Evolutionary conservation across 1,140 invertebrate genomes (phyloP), one percentile per base, ranked within the genome.

Genomic region (Drosophila arawakana): DNA sequence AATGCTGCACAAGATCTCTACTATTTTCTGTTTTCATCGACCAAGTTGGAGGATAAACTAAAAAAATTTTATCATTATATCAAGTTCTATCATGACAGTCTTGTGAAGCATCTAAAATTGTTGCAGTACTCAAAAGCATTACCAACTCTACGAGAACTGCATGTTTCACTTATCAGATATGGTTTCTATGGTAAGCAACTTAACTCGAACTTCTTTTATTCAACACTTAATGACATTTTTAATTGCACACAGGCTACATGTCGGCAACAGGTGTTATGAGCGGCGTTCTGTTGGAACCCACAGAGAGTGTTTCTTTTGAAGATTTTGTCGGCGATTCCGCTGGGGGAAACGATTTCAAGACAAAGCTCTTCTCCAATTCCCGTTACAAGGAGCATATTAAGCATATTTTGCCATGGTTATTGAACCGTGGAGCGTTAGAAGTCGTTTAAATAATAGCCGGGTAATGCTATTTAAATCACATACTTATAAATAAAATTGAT

Each of bases 31-130:
- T 4, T 91, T 0, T 90, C 90, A 0, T 91, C 86, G 2, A 82
- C 90, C 0, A 85, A 57, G 18, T 57, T 82, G 18, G 85, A 91
- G 58, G 76, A 90, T 34, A 91, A 91, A 52, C 10, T 91, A 3
- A 66, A 59, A 5, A 79, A 90, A 18, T 91, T 91, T 47, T 90
- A 91, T 52, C 76, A 90, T n/a, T n/a, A n/a, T n/a, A n/a, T n/a
- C n/a, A n/a, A n/a, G n/a, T n/a, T n/a, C n/a, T n/a, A n/a, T n/a
- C 74, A 91, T 39, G 78, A 91, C 9, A 80, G 65, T 55, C 66
- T 91, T 8, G 55, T 80, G 0, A 60, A 91, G 35, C 50, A 90
- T 52, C 44, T 91, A 0, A 88, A 76, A n/a, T 41, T 81, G 7
- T 62, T 91, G 0, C 90, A 91, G 11, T 91, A 90, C 25, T 39